Conservation (phyloP, 2,113 vertebrate genomes). For the Pseudorasbora parva region DNA sequence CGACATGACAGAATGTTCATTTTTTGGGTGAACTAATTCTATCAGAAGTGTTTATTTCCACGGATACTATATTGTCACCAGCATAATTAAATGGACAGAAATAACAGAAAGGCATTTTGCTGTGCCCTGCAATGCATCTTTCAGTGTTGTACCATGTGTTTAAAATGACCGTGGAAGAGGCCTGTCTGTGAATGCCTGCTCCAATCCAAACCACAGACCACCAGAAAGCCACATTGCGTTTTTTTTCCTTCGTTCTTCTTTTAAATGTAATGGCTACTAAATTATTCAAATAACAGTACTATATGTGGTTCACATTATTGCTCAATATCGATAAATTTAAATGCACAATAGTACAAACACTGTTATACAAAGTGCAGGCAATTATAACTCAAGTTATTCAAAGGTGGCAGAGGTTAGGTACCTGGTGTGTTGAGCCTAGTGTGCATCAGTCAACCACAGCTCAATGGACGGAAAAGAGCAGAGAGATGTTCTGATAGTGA, state of each 20-base stretch:
- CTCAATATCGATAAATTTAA: not conserved
- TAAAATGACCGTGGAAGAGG: not conserved
- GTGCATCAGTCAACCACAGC: conserved; percentile 25
- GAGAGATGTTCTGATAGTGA: conserved; percentile 27
- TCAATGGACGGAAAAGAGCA: conserved; percentile 53
- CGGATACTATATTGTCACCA: not conserved
- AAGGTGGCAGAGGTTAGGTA: not conserved
- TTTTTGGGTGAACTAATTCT: not conserved
- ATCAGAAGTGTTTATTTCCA: not conserved
- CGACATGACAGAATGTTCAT: not conserved
- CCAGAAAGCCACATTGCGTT: conserved; percentile 1
- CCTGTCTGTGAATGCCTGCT: not conserved
- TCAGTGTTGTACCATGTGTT: not conserved
- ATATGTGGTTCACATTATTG: not conserved
- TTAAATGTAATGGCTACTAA: conserved; percentile 14
- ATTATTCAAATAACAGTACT: not conserved
- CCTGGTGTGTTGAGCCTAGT: not conserved
- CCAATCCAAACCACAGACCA: conserved; percentile 20
- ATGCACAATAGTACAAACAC: not conserved
- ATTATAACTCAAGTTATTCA: not conserved
- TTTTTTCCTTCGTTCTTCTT: too few species aligned
- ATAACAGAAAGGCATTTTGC: not conserved
- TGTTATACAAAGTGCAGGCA: not conserved
- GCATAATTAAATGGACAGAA: not conserved
- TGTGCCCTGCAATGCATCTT: not conserved